Evolutionary conservation across 2,797 vertebrate genomes (phyloP), one percentile per base, ranked within the genome.

Genomic region (Mormyrus hasselquistii): DNA sequence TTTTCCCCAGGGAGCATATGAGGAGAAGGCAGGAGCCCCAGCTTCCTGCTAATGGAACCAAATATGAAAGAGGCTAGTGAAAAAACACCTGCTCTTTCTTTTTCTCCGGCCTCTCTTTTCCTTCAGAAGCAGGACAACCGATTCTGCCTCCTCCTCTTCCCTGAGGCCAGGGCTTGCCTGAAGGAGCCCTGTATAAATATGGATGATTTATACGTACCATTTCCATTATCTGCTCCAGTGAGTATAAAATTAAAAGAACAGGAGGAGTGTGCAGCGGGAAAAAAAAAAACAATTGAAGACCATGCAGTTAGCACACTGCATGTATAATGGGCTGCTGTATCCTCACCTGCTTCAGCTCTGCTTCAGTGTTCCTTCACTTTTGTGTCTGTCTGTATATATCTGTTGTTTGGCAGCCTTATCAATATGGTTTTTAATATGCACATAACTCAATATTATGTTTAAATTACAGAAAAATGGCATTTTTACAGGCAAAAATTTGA

Each of bases 201-300:
- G 82, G 90, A 90, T 91, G 53, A 89, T 91, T 93, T 90, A 86
- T 88, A 84, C 79, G 88, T 90, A 90, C 91, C 89, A 90, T 84
- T 73, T 90, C 90, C 89, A 92, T 92, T 92, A 92, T 91, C 90
- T 91, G 91, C 89, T 91, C 90, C 90, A 91, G 89, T 91, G 89
- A 91, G 86, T 91, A 92, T 89, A 90, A 89, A 88, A 92, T 92
- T 90, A 91, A 91, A 89, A 84, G 87, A 85, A 89, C 62, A 62
- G 82, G 65, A 89, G 62, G 65, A 86, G 87, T 69, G 79, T 87
- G 41, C 88, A 59, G 55, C 84, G 50, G 76, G 86, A 87, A 90
- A 87, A 34, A 34, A 34, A 34, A 59, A 88, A 25, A 47, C 34
- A 50, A 79, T 86, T 10, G 86, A 55, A 57, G 87, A 87, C 19